Percentiles rank a stretch among this genome's conserved stretches.
Conservation (phyloP, 2,888 invertebrate species). For the Schizotus pectinicornis region DNA sequence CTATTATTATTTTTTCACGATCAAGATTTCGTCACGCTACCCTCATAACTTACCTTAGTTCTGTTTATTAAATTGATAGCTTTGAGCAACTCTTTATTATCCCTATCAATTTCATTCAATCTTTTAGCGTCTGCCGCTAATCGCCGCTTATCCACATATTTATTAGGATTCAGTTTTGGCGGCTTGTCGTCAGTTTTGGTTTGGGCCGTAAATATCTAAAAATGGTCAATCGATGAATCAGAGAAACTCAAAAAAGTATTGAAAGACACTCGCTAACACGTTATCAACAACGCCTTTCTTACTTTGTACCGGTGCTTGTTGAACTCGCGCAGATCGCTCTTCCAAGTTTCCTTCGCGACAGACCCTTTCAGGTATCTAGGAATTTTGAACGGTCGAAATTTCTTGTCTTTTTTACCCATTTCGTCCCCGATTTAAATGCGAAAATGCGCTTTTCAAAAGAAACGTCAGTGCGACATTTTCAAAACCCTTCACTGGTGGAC, state of each 20-base stretch:
- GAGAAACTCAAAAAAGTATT: neutral
- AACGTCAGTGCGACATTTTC: conserved; percentile 6
- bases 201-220: conserved; percentile 45
- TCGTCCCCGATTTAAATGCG: conserved; percentile 6
- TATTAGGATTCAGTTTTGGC: conserved; percentile 62
- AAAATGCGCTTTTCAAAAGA: too few species aligned
- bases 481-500: neutral
- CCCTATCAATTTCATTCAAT: conserved; percentile 58
- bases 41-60: conserved; percentile 60
- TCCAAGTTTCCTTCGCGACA: conserved; percentile 30
- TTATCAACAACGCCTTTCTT: conserved; percentile 13
- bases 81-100: conserved; percentile 66
- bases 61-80: conserved; percentile 66
- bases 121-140: conserved; percentile 54
- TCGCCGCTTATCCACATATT: conserved; percentile 60
- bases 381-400: conserved; percentile 39
- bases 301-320: conserved; percentile 46
- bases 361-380: conserved; percentile 49
- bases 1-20: conserved; percentile 52
- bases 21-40: conserved; percentile 35
- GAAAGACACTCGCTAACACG: too few species aligned
- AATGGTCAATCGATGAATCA: conserved; percentile 2
- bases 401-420: conserved; percentile 33
- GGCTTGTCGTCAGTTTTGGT: conserved; percentile 61
- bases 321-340: conserved; percentile 41